These are phyloP conservation scores for Nothobranchius kuhntae DNA, from an alignment of 2,113 vertebrate species.

Conservation along the genomic window DNA sequence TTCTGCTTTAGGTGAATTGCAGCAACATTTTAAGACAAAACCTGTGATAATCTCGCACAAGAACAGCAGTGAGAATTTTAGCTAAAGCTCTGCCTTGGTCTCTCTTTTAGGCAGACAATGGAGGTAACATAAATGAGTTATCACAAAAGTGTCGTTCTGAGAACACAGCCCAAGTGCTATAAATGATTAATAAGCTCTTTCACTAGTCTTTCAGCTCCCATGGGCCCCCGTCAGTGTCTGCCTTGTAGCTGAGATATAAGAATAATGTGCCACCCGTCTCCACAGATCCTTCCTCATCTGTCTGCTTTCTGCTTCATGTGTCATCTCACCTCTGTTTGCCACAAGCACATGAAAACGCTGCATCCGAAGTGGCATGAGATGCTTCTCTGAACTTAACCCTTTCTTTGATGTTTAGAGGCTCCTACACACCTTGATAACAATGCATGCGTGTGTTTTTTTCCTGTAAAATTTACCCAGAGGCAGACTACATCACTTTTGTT, in stretches of 20 bases:
- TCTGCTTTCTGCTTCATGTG: conserved; percentile 33
- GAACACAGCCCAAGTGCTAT: conserved; percentile 56
- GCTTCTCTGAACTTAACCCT: conserved; percentile 10
- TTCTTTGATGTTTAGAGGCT: conserved; percentile 1
- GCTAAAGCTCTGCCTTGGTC: conserved; percentile 16
- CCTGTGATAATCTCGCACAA: conserved; percentile 9
- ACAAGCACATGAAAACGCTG: conserved; percentile 27
- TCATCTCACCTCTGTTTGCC: conserved; percentile 36
- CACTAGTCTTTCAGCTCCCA: conserved; percentile 64
- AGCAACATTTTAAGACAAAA: background rate
- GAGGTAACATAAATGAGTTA: conserved; percentile 67
- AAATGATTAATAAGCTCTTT: conserved; percentile 71
- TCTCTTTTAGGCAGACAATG: conserved; percentile 35
- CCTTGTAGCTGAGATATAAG: conserved; percentile 53
- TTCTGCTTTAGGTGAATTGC: too few species aligned
- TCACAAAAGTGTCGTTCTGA: conserved; percentile 58
- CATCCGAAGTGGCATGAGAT: conserved; percentile 14
- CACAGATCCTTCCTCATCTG: conserved; percentile 33
- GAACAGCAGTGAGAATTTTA: conserved; percentile 3
- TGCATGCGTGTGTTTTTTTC: background rate
- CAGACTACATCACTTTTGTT: conserved; percentile 1
- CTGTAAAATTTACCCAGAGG: conserved; percentile 13
- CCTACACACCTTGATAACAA: conserved; percentile 18
- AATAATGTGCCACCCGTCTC: conserved; percentile 37
- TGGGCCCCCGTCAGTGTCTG: conserved; percentile 52